phyloP scores from a whole-genome alignment of 2,113 vertebrate species.

The Cisticola juncidis region DNA sequence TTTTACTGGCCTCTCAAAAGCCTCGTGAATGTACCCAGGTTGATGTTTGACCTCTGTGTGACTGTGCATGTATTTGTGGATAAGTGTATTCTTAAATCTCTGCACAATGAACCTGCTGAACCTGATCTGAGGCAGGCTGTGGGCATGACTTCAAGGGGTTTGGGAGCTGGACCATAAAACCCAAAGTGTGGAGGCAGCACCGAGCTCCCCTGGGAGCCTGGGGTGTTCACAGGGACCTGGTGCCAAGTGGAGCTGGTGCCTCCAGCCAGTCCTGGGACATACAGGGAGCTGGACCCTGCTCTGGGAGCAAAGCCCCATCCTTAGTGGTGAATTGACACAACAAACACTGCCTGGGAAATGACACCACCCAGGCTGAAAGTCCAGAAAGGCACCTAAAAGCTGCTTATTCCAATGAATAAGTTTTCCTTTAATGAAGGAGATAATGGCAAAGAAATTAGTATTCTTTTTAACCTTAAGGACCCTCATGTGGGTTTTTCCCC shows the following conservation, averaged over 20 bases:
- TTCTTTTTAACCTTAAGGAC: neutral
- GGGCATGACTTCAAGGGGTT: neutral
- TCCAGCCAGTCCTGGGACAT: rapidly evolving
- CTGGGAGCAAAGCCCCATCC: neutral
- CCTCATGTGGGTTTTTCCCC: neutral
- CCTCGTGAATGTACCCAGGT: neutral
- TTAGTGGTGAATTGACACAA: rapidly evolving
- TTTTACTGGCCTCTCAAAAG: neutral
- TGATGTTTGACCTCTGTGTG: neutral
- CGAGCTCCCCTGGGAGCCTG: neutral
- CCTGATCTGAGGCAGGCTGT: neutral
- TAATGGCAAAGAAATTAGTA: neutral
- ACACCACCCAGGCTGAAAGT: neutral
- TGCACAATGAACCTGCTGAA: neutral
- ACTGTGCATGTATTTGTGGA: neutral
- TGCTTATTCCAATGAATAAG: neutral
- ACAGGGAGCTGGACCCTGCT: neutral
- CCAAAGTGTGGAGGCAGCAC: neutral
- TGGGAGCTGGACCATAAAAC: neutral
- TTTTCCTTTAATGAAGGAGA: neutral
- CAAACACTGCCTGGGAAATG: neutral
- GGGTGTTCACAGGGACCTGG: neutral
- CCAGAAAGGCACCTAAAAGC: neutral
- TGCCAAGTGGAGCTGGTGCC: neutral
- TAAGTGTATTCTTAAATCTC: neutral